These are phyloP conservation scores for Trisateles emortualis DNA, from an alignment of 2,888 invertebrate species.

Conservation along the genomic window DNA sequence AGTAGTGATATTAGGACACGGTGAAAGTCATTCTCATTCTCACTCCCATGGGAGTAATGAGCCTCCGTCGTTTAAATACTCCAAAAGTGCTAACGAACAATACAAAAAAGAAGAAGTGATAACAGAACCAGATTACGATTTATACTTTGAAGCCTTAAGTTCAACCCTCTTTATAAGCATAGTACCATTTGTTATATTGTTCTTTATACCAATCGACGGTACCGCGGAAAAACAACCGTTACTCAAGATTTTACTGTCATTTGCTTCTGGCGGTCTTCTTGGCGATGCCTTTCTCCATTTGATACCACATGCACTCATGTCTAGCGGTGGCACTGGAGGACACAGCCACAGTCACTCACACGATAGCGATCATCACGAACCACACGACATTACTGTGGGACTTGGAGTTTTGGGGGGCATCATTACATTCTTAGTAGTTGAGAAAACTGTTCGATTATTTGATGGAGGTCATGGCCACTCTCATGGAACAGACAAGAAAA, in stretches of 20 bases:
- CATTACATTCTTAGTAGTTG: constrained; percentile 96
- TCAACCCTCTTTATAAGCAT: constrained; percentile 98
- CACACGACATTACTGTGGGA: constrained; percentile 96
- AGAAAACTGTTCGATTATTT: constrained; percentile 95
- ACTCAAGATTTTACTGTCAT: constrained; percentile 95
- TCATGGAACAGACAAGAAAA: constrained; percentile 85
- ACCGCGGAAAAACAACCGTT: constrained; percentile 94
- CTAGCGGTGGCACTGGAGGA: constrained; percentile 73
- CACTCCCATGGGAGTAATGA: constrained; percentile 81
- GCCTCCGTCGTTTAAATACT: constrained; percentile 94
- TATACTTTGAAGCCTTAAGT: constrained; percentile 94
- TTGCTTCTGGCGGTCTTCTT: constrained; percentile 97
- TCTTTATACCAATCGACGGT: constrained; percentile 97
- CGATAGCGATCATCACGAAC: constrained; percentile 76
- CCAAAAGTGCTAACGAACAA: constrained; percentile 87
- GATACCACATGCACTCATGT: constrained; percentile 96
- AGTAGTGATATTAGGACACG: constrained; percentile 67
- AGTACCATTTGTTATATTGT: constrained; percentile 97
- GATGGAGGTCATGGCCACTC: constrained; percentile 94
- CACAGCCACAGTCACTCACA: constrained; percentile 86
- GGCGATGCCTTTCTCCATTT: constrained; percentile 99
- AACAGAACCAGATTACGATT: constrained; percentile 71
- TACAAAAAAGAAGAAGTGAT: constrained; percentile 79
- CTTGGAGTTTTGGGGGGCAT: constrained; percentile 98
- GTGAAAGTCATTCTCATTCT: constrained; percentile 73